Evolutionary conservation across 2,113 vertebrate species (phyloP).

Genomic region (Neodontobutis hainanensis): DNA sequence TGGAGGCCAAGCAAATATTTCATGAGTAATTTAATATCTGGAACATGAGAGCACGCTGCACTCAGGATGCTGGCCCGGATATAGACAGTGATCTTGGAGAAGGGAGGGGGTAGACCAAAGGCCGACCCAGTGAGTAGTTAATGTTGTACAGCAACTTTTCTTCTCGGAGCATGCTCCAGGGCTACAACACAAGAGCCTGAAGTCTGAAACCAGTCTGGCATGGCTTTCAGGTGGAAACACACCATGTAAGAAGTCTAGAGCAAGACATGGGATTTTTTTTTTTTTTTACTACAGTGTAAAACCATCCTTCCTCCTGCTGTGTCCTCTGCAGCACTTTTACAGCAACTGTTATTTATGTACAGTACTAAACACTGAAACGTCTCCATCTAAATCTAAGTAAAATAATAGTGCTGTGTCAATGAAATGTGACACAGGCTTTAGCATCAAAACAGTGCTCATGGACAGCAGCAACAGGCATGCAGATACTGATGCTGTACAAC

Average conservation of each 20-base stretch:
- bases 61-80: conserved; percentile 65
- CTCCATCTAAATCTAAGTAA: no score
- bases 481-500: no score
- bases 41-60: conserved; percentile 72
- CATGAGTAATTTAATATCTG: conserved; percentile 86
- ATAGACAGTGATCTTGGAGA: conserved; percentile 61
- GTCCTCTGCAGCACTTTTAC: no score
- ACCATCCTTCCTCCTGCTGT: no score
- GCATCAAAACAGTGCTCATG: no score
- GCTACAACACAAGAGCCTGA: conserved; percentile 23
- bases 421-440: no score
- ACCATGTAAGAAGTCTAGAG: not conserved
- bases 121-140: conserved; percentile 36
- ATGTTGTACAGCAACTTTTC: conserved; percentile 39
- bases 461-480: no score
- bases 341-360: no score
- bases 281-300: no score
- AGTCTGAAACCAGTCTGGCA: conserved; percentile 2
- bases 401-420: no score
- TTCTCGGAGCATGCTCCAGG: conserved; percentile 17
- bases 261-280: not conserved
- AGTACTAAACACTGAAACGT: no score
- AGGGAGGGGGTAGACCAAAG: conserved; percentile 21
- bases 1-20: conserved; percentile 79
- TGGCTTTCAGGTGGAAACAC: not conserved